Percentiles rank a stretch among this genome's conserved stretches.
Evolutionary conservation across 2,888 invertebrate genomes (phyloP).

Genomic region (Pelosia muscerda): DNA sequence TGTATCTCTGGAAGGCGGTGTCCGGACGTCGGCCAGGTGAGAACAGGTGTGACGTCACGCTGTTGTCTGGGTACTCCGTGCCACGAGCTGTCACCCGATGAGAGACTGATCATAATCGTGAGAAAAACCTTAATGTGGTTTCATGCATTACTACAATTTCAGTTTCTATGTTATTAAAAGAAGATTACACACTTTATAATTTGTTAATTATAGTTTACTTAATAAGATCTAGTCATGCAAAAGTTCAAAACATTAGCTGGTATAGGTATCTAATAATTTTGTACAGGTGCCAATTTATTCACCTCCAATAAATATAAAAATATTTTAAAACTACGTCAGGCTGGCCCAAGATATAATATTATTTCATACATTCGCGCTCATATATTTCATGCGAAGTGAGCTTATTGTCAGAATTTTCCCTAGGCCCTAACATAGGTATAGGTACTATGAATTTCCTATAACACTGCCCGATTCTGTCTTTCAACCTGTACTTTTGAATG

Average conservation of each 20-base stretch:
- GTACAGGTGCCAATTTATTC: background rate
- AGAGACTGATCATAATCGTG: slow-evolving; percentile 84
- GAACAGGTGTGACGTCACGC: slow-evolving; percentile 94
- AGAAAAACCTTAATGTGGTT: slow-evolving; percentile 78
- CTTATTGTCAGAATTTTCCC: too few species aligned
- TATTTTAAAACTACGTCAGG: background rate
- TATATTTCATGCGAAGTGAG: too few species aligned
- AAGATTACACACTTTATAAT: background rate
- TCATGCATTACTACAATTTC: slow-evolving; percentile 61
- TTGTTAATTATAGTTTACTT: background rate
- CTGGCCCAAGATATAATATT: background rate
- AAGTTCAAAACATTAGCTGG: background rate
- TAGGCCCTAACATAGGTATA: too few species aligned
- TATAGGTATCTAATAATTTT: background rate
- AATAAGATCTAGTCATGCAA: background rate
- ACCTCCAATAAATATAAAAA: background rate
- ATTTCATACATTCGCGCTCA: too few species aligned
- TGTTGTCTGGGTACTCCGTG: slow-evolving; percentile 95
- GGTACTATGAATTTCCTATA: too few species aligned
- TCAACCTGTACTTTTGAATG: too few species aligned
- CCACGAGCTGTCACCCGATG: slow-evolving; percentile 92
- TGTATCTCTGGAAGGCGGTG: slow-evolving; percentile 95
- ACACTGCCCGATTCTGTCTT: too few species aligned
- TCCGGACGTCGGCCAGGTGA: slow-evolving; percentile 93
- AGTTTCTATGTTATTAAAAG: slow-evolving; percentile 28